A percentile compares a stretch with the other conserved stretches of the same genome.
phyloP scores from a whole-genome alignment of 1,140 invertebrate species.

The Drosophila novamexicana region DNA sequence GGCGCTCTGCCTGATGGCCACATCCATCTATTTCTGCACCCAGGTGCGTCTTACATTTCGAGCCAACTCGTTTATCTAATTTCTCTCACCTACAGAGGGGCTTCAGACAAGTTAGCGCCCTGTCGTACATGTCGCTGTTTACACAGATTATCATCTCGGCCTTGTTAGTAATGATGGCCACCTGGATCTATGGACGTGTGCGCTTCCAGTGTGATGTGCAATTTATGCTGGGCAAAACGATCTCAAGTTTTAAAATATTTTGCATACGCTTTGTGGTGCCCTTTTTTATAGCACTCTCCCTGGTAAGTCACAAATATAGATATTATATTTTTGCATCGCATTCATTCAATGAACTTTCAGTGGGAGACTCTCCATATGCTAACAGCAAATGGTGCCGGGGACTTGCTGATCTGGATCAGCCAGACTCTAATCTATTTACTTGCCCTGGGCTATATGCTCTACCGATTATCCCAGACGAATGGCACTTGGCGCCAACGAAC shows the following conservation, averaged over 20 bases:
- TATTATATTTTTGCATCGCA: neutral
- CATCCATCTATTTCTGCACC: slow-evolving; percentile 76
- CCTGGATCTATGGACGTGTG: slow-evolving; percentile 91
- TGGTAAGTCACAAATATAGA: slow-evolving; percentile 43
- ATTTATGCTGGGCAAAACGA: slow-evolving; percentile 91
- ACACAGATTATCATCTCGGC: slow-evolving; percentile 90
- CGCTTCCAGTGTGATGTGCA: slow-evolving; percentile 90
- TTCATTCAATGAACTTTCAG: slow-evolving; percentile 18
- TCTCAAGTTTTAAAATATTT: slow-evolving; percentile 85
- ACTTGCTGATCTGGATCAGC: slow-evolving; percentile 55
- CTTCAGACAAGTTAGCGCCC: slow-evolving; percentile 58
- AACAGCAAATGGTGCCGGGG: slow-evolving; percentile 21
- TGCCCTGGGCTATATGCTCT: slow-evolving; percentile 66
- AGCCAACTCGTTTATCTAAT: neutral
- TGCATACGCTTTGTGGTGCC: slow-evolving; percentile 75
- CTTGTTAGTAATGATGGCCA: slow-evolving; percentile 88
- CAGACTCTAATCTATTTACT: slow-evolving; percentile 62
- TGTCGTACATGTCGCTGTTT: slow-evolving; percentile 89
- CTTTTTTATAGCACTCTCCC: slow-evolving; percentile 53
- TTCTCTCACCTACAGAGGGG: slow-evolving; percentile 48
- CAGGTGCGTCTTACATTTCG: slow-evolving; percentile 38
- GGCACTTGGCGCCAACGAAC: slow-evolving; percentile 60
- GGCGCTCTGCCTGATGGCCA: slow-evolving; percentile 38
- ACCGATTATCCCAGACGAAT: slow-evolving; percentile 66
- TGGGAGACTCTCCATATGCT: slow-evolving; percentile 51